phyloP scores from a whole-genome alignment of 64 coral and sea anemone species.

The Acropora yongei region DNA sequence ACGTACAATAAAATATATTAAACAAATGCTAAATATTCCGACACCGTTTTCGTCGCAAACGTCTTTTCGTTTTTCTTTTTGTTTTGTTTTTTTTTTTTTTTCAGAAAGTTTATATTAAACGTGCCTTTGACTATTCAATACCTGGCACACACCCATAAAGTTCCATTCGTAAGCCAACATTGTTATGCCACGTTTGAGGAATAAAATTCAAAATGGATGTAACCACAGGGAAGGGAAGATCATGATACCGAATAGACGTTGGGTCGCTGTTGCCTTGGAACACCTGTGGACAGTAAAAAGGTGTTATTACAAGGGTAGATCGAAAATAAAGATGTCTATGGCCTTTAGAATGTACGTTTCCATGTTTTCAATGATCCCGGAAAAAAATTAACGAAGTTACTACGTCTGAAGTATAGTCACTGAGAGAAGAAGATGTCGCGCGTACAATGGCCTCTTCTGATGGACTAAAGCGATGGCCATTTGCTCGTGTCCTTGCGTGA shows the following conservation, averaged over 20 bases:
- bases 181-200: constrained; percentile 11
- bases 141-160: constrained; percentile 76
- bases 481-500: too few species aligned
- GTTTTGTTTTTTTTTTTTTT: too few species aligned
- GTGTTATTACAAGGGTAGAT: neutral
- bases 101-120: too few species aligned
- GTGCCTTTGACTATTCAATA: neutral
- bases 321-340: too few species aligned
- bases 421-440: neutral
- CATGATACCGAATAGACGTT: constrained; percentile 41
- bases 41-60: too few species aligned
- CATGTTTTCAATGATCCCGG: too few species aligned
- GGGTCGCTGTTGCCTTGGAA: constrained; percentile 47
- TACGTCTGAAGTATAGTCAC: too few species aligned
- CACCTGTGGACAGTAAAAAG: constrained; percentile 1
- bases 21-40: too few species aligned
- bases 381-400: too few species aligned
- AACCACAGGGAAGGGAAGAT: constrained; percentile 50
- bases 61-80: too few species aligned
- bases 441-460: neutral
- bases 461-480: neutral
- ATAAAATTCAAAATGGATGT: constrained; percentile 41
- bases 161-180: constrained; percentile 71
- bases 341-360: too few species aligned
- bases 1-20: too few species aligned